Evolutionary conservation across 1,140 invertebrate species (phyloP).

Genomic region (Ganaspis sp.): DNA sequence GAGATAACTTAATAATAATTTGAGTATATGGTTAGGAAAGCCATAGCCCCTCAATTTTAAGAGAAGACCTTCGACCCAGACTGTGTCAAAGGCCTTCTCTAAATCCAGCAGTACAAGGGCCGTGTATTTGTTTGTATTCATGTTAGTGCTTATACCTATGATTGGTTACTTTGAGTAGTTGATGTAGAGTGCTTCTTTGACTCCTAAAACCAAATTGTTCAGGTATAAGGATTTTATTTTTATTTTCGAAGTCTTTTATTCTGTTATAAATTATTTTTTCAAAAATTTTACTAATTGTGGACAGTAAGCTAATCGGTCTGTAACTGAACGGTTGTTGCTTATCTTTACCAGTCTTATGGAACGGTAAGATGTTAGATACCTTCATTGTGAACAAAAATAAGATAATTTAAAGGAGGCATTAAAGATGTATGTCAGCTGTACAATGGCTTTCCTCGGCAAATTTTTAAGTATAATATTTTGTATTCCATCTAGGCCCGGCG

Average conservation of each 20-base stretch:
- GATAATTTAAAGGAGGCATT: constrained; percentile 49
- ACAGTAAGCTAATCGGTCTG: constrained; percentile 33
- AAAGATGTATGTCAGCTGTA: constrained; percentile 51
- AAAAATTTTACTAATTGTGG: constrained; percentile 15
- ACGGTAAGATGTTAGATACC: constrained; percentile 46
- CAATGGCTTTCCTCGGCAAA: constrained; percentile 47
- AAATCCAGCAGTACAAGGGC: constrained; percentile 58
- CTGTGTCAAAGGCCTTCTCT: constrained; percentile 59
- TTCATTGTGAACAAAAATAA: constrained; percentile 58
- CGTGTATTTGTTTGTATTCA: constrained; percentile 51
- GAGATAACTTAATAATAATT: constrained; percentile 49
- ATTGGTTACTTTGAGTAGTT: constrained; percentile 43
- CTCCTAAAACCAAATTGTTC: constrained; percentile 66
- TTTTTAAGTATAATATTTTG: constrained; percentile 53
- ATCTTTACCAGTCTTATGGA: constrained; percentile 37
- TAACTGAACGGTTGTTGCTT: background rate
- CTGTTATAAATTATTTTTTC: constrained; percentile 30
- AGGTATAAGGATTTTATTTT: constrained; percentile 31
- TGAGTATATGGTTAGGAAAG: constrained; percentile 43
- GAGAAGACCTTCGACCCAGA: constrained; percentile 51
- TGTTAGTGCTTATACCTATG: constrained; percentile 45
- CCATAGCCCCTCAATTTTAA: constrained; percentile 41
- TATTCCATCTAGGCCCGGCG: background rate
- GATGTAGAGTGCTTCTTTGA: constrained; percentile 56
- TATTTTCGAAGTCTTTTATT: constrained; percentile 1